phyloP scores from a whole-genome alignment of 2,113 vertebrate genomes.

The Bostrychus sinensis region DNA sequence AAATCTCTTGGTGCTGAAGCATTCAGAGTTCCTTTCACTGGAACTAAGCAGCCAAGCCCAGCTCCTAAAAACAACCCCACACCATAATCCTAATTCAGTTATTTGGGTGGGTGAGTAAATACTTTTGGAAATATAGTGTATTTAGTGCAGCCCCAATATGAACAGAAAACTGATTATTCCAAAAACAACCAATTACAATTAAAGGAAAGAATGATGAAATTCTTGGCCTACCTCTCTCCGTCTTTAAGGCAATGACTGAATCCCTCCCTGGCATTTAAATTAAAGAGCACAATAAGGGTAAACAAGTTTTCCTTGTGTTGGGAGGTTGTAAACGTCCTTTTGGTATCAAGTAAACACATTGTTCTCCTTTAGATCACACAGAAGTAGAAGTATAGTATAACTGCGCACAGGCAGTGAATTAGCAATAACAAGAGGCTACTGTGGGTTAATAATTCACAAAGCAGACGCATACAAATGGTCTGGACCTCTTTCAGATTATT shows the following conservation, averaged over 20 bases:
- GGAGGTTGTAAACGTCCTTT: slow-evolving; percentile 16
- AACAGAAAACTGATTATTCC: not conserved
- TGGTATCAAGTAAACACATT: slow-evolving; percentile 12
- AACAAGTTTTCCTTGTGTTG: slow-evolving; percentile 6
- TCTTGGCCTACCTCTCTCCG: slow-evolving; percentile 20
- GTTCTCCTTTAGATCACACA: slow-evolving; percentile 4
- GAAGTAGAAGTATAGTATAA: not conserved
- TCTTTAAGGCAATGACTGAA: slow-evolving; percentile 22
- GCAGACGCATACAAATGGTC: slow-evolving; percentile 5
- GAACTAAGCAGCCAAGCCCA: too few species aligned
- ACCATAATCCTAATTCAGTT: too few species aligned
- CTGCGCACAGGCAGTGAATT: slow-evolving; percentile 4
- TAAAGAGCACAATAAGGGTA: slow-evolving; percentile 15
- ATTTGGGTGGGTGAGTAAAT: too few species aligned
- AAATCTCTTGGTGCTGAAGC: too few species aligned
- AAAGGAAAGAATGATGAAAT: slow-evolving; percentile 40
- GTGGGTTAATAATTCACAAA: slow-evolving; percentile 9
- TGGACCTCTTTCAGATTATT: not conserved
- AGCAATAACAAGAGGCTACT: slow-evolving; percentile 18
- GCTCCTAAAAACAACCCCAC: too few species aligned
- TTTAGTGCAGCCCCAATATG: not conserved
- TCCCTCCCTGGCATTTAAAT: slow-evolving; percentile 25
- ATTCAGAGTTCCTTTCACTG: too few species aligned
- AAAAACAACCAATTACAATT: slow-evolving; percentile 26
- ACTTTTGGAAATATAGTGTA: too few species aligned